Percentiles rank a stretch among this genome's conserved stretches.
phyloP scores from a whole-genome alignment of 2,888 invertebrate species.

The Lasioglossum morio region DNA sequence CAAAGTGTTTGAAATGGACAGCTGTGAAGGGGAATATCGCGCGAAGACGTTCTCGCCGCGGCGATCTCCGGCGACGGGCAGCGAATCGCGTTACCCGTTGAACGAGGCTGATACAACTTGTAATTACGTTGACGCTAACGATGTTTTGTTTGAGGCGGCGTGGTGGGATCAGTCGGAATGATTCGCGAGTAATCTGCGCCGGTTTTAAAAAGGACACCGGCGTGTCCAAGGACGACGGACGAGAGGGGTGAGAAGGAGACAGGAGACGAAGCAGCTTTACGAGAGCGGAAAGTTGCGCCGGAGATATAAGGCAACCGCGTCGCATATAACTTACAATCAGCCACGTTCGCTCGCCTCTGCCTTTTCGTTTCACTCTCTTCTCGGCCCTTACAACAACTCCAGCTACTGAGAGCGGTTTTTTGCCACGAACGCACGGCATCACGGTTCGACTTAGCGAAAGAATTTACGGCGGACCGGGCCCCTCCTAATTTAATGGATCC shows the following conservation, averaged over 20 bases:
- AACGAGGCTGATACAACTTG: conserved; percentile 46
- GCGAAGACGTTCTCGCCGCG: neutral
- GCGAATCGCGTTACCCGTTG: conserved; percentile 48
- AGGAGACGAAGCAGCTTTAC: conserved; percentile 79
- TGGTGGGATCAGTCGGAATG: conserved; percentile 54
- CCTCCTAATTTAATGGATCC: conserved; percentile 54
- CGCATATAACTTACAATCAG: conserved; percentile 85
- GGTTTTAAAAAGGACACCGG: conserved; percentile 63
- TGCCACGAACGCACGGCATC: conserved; percentile 71
- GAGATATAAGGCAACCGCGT: conserved; percentile 83
- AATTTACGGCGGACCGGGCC: conserved; percentile 62
- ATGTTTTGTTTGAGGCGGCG: conserved; percentile 51
- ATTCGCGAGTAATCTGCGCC: conserved; percentile 61
- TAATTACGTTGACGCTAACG: conserved; percentile 61
- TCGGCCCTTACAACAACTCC: conserved; percentile 50
- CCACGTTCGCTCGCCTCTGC: conserved; percentile 73
- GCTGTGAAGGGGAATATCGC: neutral
- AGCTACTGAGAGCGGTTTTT: conserved; percentile 70
- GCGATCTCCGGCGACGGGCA: neutral
- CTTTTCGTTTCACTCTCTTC: conserved; percentile 71
- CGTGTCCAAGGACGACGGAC: conserved; percentile 51
- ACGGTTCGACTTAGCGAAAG: conserved; percentile 66
- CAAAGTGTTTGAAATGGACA: neutral
- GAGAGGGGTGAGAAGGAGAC: conserved; percentile 68
- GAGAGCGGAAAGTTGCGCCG: conserved; percentile 83